A percentile compares a stretch with the other conserved stretches of the same genome.
phyloP scores from a whole-genome alignment of 2,888 invertebrate genomes.

The Chorisops tibialis region DNA sequence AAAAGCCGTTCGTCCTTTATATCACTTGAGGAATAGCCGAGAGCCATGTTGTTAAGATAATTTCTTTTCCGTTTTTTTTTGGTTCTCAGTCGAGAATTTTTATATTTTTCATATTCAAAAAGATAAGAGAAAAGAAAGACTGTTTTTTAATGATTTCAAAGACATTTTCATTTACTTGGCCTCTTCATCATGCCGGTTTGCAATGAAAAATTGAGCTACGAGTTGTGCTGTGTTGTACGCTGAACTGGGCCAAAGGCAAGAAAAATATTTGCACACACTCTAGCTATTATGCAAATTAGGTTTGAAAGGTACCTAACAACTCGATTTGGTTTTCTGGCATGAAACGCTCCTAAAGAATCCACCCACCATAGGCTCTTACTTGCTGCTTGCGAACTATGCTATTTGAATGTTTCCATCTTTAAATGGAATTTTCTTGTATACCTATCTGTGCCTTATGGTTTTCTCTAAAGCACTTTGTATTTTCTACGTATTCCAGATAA shows the following conservation, averaged over 20 bases:
- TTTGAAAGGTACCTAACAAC: constrained; percentile 1
- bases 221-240: neutral
- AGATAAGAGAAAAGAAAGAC: too few relatives aligned
- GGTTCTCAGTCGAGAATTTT: too few relatives aligned
- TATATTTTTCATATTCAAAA: too few relatives aligned
- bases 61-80: too few relatives aligned
- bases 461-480: neutral
- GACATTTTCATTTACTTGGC: constrained; percentile 2
- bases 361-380: neutral
- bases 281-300: constrained; percentile 15
- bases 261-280: constrained; percentile 18
- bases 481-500: too few relatives aligned
- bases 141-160: neutral
- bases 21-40: neutral
- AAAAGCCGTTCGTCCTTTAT: constrained; percentile 5
- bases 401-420: neutral
- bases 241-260: neutral
- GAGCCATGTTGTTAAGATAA: too few relatives aligned
- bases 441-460: constrained; percentile 1
- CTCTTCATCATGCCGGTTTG: neutral
- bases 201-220: neutral
- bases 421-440: constrained; percentile 9
- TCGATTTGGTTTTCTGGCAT: constrained; percentile 7
- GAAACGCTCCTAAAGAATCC: neutral
- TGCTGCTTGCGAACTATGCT: neutral